Evolutionary conservation across 2,888 invertebrate species (phyloP), one percentile per base, ranked within the genome.

Genomic region (Osmoderma eremita): DNA sequence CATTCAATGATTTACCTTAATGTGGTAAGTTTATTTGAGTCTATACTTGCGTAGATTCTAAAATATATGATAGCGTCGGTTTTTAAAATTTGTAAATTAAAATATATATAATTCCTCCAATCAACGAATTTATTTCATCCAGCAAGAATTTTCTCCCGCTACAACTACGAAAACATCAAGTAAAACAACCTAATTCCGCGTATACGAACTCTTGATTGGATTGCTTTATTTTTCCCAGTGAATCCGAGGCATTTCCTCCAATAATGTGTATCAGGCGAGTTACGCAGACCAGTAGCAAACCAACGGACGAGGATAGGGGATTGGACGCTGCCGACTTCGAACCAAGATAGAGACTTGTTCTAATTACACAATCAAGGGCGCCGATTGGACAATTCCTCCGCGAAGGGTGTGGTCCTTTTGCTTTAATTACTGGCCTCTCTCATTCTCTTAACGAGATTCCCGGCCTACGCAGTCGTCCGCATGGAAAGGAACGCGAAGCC

Each of bases 361-460:
- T 81, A 81, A 82, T 82, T 82, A 82, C 79, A 77, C 78, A 81
- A 82, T 82, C 82, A 82, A 82, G 77, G 71, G 67, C 71, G 69
- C 70, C 71, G 72, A 80, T 82, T 82, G 82, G 82, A 53, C 70
- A 73, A 73, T 74, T 74, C 73, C 72, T 71, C 69, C 69, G 70
- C 69, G 45, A 67, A 75, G 79, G 80, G 80, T 76, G 80, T 76
- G 77, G 74, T 73, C 72, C 67, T 63, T 51, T 71, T 76, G 80
- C 78, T 80, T 81, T 81, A 81, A 81, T 81, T 81, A 80, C 80
- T 80, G 70, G 71, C 70, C 75, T 68, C 67, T 70, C 67, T 70
- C 70, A 63, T 68, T 68, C 63, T 66, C 63, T 68, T 68, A 68
- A 68, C 68, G 65, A 64, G 67, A 36, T 51, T 38, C 56, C 49